Evolutionary conservation across 2,888 invertebrate species (phyloP).

Genomic region (Macrophya alboannulata): DNA sequence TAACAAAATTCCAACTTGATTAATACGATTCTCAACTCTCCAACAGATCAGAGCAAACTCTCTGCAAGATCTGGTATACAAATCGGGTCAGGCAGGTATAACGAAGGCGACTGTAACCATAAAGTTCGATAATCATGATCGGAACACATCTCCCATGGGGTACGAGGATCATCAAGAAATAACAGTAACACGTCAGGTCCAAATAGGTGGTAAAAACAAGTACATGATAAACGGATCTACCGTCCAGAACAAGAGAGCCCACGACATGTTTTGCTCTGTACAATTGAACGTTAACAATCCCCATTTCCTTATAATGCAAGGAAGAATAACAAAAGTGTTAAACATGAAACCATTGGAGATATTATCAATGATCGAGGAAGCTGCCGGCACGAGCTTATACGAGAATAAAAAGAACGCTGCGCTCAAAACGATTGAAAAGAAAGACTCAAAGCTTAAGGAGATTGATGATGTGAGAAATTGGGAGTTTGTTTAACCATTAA

Average conservation of each 20-base stretch:
- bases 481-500: background rate
- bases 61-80: slow-evolving; percentile 98
- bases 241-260: slow-evolving; percentile 94
- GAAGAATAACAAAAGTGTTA: slow-evolving; percentile 98
- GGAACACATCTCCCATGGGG: slow-evolving; percentile 91
- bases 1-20: too few species aligned
- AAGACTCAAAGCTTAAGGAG: slow-evolving; percentile 94
- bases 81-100: slow-evolving; percentile 97
- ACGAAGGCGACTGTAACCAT: slow-evolving; percentile 98
- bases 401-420: slow-evolving; percentile 95
- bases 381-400: slow-evolving; percentile 98
- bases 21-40: background rate
- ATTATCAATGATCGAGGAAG: slow-evolving; percentile 98
- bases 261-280: slow-evolving; percentile 97
- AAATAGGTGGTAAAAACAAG: slow-evolving; percentile 94
- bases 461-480: slow-evolving; percentile 78
- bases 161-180: slow-evolving; percentile 96
- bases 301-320: slow-evolving; percentile 99
- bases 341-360: slow-evolving; percentile 99
- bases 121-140: slow-evolving; percentile 95
- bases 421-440: slow-evolving; percentile 94
- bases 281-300: slow-evolving; percentile 99
- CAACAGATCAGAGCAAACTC: slow-evolving; percentile 93
- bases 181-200: slow-evolving; percentile 94
- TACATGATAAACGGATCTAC: slow-evolving; percentile 96